A percentile compares a stretch with the other conserved stretches of the same genome.
Conservation (phyloP, 2,113 vertebrate genomes). For the Panthera uncia region DNA sequence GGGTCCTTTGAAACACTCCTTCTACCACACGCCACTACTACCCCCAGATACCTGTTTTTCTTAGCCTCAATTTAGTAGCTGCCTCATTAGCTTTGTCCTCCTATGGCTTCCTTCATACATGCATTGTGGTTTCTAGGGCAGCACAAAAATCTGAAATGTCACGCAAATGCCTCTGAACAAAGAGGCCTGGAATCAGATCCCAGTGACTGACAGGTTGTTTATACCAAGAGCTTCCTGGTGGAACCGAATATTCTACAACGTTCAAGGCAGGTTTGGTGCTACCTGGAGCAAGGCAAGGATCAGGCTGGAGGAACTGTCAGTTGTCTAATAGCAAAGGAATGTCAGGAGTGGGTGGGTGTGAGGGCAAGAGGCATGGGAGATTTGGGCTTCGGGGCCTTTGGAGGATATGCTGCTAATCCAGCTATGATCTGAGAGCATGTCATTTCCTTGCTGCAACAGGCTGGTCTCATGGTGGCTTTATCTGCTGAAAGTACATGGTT, state of each 20-base stretch:
- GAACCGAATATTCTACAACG: background rate
- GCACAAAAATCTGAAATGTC: background rate
- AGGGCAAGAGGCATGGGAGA: background rate
- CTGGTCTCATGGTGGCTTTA: background rate
- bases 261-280: background rate
- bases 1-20: background rate
- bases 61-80: background rate
- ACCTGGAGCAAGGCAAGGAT: background rate
- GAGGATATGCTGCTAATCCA: background rate
- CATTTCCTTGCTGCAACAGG: background rate
- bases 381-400: background rate
- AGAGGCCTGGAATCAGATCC: slow-evolving; percentile 21
- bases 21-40: too few species aligned
- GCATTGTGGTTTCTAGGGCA: slow-evolving; percentile 38
- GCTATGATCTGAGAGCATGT: background rate
- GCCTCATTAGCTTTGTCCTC: background rate
- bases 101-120: background rate
- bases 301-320: background rate
- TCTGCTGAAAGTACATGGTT: slow-evolving; percentile 2
- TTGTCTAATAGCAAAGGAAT: slow-evolving; percentile 8
- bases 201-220: slow-evolving; percentile 28
- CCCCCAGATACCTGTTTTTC: background rate
- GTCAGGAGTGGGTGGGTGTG: background rate
- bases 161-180: background rate
- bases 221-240: background rate